These are phyloP conservation scores for Protomyctophum bolini DNA, from an alignment of 2,113 vertebrate species.

Conservation along the genomic window DNA sequence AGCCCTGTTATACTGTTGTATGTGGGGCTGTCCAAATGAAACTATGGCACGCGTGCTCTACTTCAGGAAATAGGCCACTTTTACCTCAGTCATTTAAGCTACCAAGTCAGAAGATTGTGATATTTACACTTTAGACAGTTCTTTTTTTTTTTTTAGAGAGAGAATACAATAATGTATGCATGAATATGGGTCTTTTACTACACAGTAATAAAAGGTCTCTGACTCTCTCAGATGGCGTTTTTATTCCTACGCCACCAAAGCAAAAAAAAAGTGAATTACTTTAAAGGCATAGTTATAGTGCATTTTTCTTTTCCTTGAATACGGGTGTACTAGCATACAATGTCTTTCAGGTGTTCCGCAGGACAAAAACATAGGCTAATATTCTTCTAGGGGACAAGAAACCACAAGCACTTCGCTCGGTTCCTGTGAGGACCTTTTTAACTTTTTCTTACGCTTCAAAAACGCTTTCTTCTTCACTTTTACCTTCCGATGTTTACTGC, in stretches of 20 bases:
- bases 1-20: background rate
- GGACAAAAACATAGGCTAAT: slow-evolving; percentile 33
- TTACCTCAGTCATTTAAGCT: slow-evolving; percentile 69
- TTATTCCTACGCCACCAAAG: slow-evolving; percentile 44
- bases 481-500: slow-evolving; percentile 34
- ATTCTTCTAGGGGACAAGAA: slow-evolving; percentile 40
- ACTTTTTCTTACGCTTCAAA: slow-evolving; percentile 35
- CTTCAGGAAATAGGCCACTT: slow-evolving; percentile 70
- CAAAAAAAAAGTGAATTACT: slow-evolving; percentile 15
- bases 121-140: slow-evolving; percentile 38
- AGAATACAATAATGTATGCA: slow-evolving; percentile 52
- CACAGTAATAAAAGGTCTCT: slow-evolving; percentile 27
- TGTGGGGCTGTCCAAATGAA: slow-evolving; percentile 23
- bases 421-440: slow-evolving; percentile 46
- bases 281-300: slow-evolving; percentile 29
- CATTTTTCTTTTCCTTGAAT: slow-evolving; percentile 45
- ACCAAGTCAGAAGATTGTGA: slow-evolving; percentile 48
- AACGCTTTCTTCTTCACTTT: slow-evolving; percentile 26
- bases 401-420: slow-evolving; percentile 52
- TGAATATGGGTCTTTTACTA: slow-evolving; percentile 36
- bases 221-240: slow-evolving; percentile 34
- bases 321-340: slow-evolving; percentile 54
- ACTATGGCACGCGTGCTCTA: slow-evolving; percentile 35
- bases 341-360: slow-evolving; percentile 59
- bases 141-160: slow-evolving; percentile 25